Conservation (phyloP, 2,888 invertebrate species). For the Athalia rosae region DNA sequence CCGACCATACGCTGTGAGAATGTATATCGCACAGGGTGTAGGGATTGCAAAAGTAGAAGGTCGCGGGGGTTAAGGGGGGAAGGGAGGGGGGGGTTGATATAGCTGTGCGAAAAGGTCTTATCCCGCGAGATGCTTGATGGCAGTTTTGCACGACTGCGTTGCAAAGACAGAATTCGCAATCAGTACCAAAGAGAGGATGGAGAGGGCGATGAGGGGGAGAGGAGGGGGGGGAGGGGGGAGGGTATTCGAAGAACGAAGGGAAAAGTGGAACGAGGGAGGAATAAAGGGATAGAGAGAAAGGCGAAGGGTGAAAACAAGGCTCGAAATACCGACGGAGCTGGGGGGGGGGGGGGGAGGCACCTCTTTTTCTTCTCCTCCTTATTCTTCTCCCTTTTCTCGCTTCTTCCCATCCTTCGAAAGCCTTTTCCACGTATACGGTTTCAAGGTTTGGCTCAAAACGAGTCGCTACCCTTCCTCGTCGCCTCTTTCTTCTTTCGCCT, state of each 20-base stretch:
- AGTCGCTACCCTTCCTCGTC: neutral
- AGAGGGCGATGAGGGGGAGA: no score
- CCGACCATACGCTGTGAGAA: no score
- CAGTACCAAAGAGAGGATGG: constrained; percentile 4
- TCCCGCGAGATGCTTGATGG: constrained; percentile 16
- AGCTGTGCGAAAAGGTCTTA: constrained; percentile 14
- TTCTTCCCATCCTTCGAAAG: neutral
- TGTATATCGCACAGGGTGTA: no score
- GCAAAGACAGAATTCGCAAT: constrained; percentile 38
- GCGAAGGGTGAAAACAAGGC: neutral
- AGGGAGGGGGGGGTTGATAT: no score
- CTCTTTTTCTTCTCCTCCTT: no score
- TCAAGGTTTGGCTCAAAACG: neutral
- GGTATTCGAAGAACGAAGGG: neutral
- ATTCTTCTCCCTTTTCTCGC: no score
- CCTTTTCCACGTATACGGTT: neutral
- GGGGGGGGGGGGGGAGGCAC: no score
- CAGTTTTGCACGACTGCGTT: constrained; percentile 40
- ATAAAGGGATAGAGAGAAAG: neutral
- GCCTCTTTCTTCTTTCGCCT: neutral
- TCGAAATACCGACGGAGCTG: no score
- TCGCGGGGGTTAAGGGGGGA: no score
- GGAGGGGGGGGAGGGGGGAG: neutral
- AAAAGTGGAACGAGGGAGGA: neutral
- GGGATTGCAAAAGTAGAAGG: no score